Evolutionary conservation across 2,797 vertebrate species (phyloP), one percentile per base, ranked within the genome.

Genomic region (Cyclura pinguis): DNA sequence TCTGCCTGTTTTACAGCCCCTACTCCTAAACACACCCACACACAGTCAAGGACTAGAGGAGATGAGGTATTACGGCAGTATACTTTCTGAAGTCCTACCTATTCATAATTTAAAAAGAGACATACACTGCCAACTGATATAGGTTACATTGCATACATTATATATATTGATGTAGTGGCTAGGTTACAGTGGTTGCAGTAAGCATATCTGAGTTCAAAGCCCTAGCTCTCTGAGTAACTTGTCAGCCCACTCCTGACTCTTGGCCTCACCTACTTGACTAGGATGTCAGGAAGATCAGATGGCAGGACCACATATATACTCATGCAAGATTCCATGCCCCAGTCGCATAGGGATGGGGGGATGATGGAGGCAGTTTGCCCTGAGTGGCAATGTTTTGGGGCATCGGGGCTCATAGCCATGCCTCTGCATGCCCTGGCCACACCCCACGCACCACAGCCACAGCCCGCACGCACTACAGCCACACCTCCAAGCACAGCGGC

Each of bases 1-100:
- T 94, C 76, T 80, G 62, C 86, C 20, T 88, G 89, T 86, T 94
- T 91, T 2, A 77, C n/a, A 20, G 72, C 13, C 38, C 83, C 9
- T 0, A 0, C 14, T 74, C 27, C 55, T 47, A 74, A 83, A 76
- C 8, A 59, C 22, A 18, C 69, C 32, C 20, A 27, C 52, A 74
- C 10, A 14, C 2, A 69, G 10, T 57, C 27, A 64, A 76, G 74
- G n/a, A n/a, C 24, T 38, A 67, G 20, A 55, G 6, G n/a, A 2
- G 16, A 77, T 16, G 22, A 6, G 2, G 13, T 38, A 24, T 2
- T 20, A 14, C 42, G 1, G 6, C 32, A 55, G 64, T 29, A 84
- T 29, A 22, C 35, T 52, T 22, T 32, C 12, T n/a, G 20, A 47
- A 12, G 57, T 38, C 14, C 77, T 52, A 18, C 74, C 24, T 67